phyloP scores from a whole-genome alignment of 2,888 invertebrate species.

The Bombyx huttoni region DNA sequence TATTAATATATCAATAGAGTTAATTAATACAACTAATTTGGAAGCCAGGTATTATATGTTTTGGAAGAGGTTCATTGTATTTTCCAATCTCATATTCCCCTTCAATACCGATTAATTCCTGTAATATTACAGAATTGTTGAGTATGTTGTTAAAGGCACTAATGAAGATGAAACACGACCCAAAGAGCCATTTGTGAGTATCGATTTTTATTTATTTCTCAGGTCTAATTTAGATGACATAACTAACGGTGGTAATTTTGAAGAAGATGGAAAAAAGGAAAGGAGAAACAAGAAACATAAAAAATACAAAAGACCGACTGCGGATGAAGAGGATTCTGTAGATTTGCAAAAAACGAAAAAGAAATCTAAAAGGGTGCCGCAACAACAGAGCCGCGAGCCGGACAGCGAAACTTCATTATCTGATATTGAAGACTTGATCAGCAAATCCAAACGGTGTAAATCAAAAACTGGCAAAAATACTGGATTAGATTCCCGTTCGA shows the following conservation, averaged over 20 bases:
- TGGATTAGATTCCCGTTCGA: slow-evolving; percentile 19
- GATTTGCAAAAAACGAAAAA: slow-evolving; percentile 71
- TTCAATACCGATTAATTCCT: slow-evolving; percentile 7
- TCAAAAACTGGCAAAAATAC: slow-evolving; percentile 17
- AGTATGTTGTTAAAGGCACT: slow-evolving; percentile 26
- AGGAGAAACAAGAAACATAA: slow-evolving; percentile 75
- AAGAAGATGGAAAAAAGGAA: slow-evolving; percentile 53
- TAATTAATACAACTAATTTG: slow-evolving; percentile 11
- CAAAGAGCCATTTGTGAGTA: slow-evolving; percentile 31
- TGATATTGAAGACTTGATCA: slow-evolving; percentile 48
- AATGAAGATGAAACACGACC: slow-evolving; percentile 11
- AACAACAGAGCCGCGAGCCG: slow-evolving; percentile 50
- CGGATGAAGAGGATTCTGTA: slow-evolving; percentile 50
- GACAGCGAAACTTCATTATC: slow-evolving; percentile 57
- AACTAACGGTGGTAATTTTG: slow-evolving; percentile 25
- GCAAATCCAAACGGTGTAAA: slow-evolving; percentile 41
- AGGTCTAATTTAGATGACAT: slow-evolving; percentile 20
- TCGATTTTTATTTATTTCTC: slow-evolving; percentile 16
- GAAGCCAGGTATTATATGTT: slow-evolving; percentile 13
- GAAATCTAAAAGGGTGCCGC: slow-evolving; percentile 70
- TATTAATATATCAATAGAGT: slow-evolving; percentile 25
- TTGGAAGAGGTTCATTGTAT: no score
- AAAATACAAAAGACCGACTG: slow-evolving; percentile 77
- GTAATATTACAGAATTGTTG: slow-evolving; percentile 35
- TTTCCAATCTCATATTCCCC: no score